Evolutionary conservation across 2,797 vertebrate genomes (phyloP), one percentile per base, ranked within the genome.

Genomic region (Sorex maritimensis): DNA sequence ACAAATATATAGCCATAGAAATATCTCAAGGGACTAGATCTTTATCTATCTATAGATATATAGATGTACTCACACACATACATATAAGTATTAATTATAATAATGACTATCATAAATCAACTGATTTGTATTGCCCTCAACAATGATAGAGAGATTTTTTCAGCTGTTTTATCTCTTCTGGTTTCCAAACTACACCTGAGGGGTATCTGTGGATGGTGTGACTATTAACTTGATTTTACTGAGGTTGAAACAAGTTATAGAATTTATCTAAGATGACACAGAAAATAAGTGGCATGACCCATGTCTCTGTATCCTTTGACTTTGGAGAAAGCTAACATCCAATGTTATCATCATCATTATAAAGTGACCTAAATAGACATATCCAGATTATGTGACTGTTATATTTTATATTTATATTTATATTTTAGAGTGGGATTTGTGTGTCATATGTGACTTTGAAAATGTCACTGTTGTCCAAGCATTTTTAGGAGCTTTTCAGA

Each of bases 321-420:
- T 95, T 83, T 80, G 75, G 68, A 68, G 77, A 71, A 94, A 58
- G 14, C 28, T 61, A 68, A 23, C 61, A 77, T n/a, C 26, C 49
- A 30, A 11, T 52, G 38, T n/a, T 90, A 2, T 23, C 13, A 79
- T 72, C 13, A 55, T 67, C 24, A 28, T 61, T 9, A 4, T 4
- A 24, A 85, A 52, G 46, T 58, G 63, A 71, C 49, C 73, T 26
- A 28, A 85, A 61, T 67, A 77, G 58, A 92, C 38, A 69, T 24
- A 69, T 10, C 38, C 24, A 69, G 28, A 24, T 63, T 65, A 63
- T 4, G 4, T 21, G 67, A 49, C 34, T 34, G 34, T 34, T 34
- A 34, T 34, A 34, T 34, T 34, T 34, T 34, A 34, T 34, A 34
- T 34, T 34, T 34, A 34, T 34, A 34, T 34, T 34, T 34, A 34